Conservation (phyloP, 2,797 vertebrate species). For the Mycteria americana region DNA sequence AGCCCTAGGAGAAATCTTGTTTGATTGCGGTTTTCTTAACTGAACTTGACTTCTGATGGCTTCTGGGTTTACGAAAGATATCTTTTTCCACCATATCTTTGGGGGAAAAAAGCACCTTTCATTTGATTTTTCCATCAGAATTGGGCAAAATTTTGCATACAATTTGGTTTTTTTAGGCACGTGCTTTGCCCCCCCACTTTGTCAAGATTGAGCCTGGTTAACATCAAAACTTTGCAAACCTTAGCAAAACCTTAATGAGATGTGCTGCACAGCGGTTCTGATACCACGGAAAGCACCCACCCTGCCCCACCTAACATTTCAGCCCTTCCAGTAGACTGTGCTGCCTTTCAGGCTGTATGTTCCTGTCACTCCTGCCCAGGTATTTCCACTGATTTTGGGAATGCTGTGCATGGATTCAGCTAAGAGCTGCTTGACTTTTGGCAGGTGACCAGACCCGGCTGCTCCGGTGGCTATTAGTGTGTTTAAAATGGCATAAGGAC, state of each 20-base stretch:
- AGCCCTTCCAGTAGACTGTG: background rate
- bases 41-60: background rate
- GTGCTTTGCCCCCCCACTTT: rapidly evolving
- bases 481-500: background rate
- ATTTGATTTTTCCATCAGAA: background rate
- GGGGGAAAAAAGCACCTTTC: background rate
- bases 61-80: background rate
- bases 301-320: background rate
- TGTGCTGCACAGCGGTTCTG: background rate
- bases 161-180: background rate
- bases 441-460: background rate
- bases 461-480: background rate
- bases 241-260: background rate
- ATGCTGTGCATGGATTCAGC: background rate
- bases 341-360: background rate
- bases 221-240: background rate
- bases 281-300: background rate
- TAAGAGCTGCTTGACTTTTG: background rate
- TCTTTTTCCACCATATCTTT: background rate
- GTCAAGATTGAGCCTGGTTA: background rate
- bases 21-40: background rate
- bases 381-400: background rate
- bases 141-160: background rate
- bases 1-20: background rate
- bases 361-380: background rate